Evolutionary conservation across 2,888 invertebrate genomes (phyloP), one percentile per base, ranked within the genome.

Genomic region (Cephus rjabovi): DNA sequence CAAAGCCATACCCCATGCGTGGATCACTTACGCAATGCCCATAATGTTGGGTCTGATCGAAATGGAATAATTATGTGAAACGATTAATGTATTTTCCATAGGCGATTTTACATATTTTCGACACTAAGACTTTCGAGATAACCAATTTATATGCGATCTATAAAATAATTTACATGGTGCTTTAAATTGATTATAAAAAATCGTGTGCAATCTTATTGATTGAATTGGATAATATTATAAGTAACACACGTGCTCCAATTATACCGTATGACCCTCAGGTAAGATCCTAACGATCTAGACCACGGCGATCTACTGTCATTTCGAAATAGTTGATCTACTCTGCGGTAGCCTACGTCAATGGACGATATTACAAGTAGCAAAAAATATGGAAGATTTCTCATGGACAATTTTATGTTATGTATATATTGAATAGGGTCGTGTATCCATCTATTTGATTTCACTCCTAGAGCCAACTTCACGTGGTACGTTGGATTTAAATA

Each of bases 1-100:
- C 87, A 87, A 86, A 88, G 84, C 85, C 85, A 78, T 56, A 23
- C 9, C 56, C 56, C 56, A 56, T 56, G 23, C 56, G 23, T 56
- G 56, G 23, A 56, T 56, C 23, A 9, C 56, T 56, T 56, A 23
- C 23, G 56, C 23, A 56, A 56, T 56, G 23, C 4, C 40, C 56
- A 9, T 56, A 56, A 56, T 1, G 56, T 9, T 56, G 56, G 23
- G 56, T 56, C 23, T 9, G 1, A 56, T 23, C 23, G 23, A 56
- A 56, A 56, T 56, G 23, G 56, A 6, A 56, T 23, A 23, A 56
- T 56, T 9, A 56, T 56, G 9, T 56, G 23, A 56, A 56, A 56
- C 56, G 6, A 56, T 56, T 56, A 56, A 56, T 56, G 40, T 9
- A 23, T 6, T 9, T 56, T 23, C 23, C 56, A 56, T 23, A 23